Evolutionary conservation across 2,797 vertebrate species (phyloP), one percentile per base, ranked within the genome.

Genomic region (Menidia menidia): DNA sequence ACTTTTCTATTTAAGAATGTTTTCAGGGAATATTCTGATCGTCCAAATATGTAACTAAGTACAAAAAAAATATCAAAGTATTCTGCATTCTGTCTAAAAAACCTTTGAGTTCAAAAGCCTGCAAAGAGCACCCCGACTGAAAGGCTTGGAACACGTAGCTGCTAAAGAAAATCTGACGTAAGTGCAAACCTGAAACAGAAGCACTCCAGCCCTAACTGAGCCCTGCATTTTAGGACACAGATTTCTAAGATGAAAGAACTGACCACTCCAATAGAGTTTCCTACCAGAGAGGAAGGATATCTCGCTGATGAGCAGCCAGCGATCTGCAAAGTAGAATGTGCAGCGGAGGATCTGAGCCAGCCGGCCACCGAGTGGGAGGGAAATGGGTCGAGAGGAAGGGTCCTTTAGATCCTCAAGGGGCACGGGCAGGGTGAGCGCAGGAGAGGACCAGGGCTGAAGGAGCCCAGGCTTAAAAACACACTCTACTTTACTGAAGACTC

Each of bases 251-350:
- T 16, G 4, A 35, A 71, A 67, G 51, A 64, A 63, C 8, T 30
- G 3, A 58, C 44, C 10, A 42, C 9, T 51, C 60, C 12, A 53
- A 41, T 57, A 56, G 18, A 25, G 41, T 58, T 64, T 71, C 85
- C 16, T 90, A 98, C 97, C 95, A 0, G 96, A 96, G 70, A 93
- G 81, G 85, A 98, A 98, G 68, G 95, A 94, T 69, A 98, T 93
- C 89, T 98, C 97, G 0, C 97, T 98, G 94, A 98, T 95, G 76
- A 98, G 96, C 62, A 98, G 87, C 97, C 97, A 98, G 32, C 85
- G 91, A 59, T 95, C 93, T 0, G 93, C 87, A n/a, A 98, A 98
- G 87, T 90, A 90, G 83, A 98, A 98, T 47, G 92, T 95, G 73
- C 97, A 98, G 68, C 92, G 92, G 42, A 98, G 89, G 76, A 97